Evolutionary conservation across 2,888 invertebrate species (phyloP).

Genomic region (Disparrhopalites patrizii): DNA sequence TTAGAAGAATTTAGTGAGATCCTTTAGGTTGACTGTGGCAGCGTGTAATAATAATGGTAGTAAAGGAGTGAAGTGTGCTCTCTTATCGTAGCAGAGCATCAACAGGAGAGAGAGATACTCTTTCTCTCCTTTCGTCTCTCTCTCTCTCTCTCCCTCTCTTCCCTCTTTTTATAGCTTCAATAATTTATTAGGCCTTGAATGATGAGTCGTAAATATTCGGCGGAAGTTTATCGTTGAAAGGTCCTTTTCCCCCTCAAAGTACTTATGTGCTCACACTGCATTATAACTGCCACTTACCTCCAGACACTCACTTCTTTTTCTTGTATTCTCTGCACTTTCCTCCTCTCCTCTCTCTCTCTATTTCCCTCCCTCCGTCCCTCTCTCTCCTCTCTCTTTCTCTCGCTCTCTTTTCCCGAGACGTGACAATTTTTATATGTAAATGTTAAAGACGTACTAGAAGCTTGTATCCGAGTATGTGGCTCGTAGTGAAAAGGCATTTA

Average conservation of each 20-base stretch:
- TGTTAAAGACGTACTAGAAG: too few relatives aligned
- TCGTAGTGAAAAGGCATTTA: too few relatives aligned
- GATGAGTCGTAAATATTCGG: constrained; percentile 38
- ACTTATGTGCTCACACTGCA: background rate
- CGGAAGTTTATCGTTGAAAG: constrained; percentile 32
- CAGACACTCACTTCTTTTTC: too few relatives aligned
- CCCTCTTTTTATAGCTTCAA: constrained; percentile 35
- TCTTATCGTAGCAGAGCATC: constrained; percentile 26
- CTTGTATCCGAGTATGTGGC: too few relatives aligned
- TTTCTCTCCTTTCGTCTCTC: too few relatives aligned
- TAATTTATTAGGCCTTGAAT: constrained; percentile 37
- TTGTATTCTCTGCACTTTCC: too few relatives aligned
- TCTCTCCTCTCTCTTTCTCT: background rate
- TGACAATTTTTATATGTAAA: too few relatives aligned
- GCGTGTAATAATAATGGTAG: constrained; percentile 27
- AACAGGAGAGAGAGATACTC: too few relatives aligned
- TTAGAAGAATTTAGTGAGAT: constrained; percentile 30
- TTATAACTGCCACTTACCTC: too few relatives aligned
- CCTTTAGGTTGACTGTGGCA: constrained; percentile 14
- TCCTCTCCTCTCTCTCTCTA: too few relatives aligned
- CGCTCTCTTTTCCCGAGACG: too few relatives aligned
- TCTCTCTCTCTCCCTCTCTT: too few relatives aligned
- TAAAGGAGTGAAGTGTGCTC: constrained; percentile 24
- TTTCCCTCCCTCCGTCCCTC: background rate
- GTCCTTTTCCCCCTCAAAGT: constrained; percentile 13